Evolutionary conservation across 2,888 invertebrate genomes (phyloP), one percentile per base, ranked within the genome.

Genomic region (Electrophaes corylata): DNA sequence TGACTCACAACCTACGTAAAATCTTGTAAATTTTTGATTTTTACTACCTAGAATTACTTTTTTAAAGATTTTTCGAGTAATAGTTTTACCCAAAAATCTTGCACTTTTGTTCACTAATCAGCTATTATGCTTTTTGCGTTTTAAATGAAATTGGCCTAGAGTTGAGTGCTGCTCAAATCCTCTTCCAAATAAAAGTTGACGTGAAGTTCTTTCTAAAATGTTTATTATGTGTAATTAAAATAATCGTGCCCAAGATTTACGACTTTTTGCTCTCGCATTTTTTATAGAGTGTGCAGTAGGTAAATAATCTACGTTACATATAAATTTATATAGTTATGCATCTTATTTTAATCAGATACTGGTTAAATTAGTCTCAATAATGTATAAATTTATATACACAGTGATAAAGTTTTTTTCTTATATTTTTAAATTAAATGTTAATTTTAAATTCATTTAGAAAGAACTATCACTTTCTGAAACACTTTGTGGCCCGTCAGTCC

Each of bases 401-500:
- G n/a, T n/a, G 5, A 33, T 10, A 37, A 37, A 16, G 14, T 18
- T 37, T 37, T 6, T 41, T 20, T 20, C 4, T n/a, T 20, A n/a
- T 41, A 20, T 41, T 23, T 41, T 41, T 41, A 12, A 23, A 4
- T 16, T 37, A 14, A n/a, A 37, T 37, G 14, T 39, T 18, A 11
- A 18, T 37, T 4, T 3, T 18, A 12, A 37, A 19, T 52, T 18
- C 16, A 53, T 43, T 47, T 56, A 52, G 54, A 55, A 65, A 63
- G 57, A 58, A 55, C 46, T 23, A 41, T 54, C 50, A 54, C 45
- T 68, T 56, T 46, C 26, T 35, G 31, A 53, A 71, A 75, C 69
- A 73, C 59, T 40, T 52, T 76, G 81, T 81, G 81, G 75, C 72
- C 80, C 67, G 78, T 76, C 72, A 68, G 73, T 75, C 62, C 72